Percentiles rank a stretch among this genome's conserved stretches.
Conservation (phyloP, 2,113 vertebrate genomes). For the Microcebus murinus region DNA sequence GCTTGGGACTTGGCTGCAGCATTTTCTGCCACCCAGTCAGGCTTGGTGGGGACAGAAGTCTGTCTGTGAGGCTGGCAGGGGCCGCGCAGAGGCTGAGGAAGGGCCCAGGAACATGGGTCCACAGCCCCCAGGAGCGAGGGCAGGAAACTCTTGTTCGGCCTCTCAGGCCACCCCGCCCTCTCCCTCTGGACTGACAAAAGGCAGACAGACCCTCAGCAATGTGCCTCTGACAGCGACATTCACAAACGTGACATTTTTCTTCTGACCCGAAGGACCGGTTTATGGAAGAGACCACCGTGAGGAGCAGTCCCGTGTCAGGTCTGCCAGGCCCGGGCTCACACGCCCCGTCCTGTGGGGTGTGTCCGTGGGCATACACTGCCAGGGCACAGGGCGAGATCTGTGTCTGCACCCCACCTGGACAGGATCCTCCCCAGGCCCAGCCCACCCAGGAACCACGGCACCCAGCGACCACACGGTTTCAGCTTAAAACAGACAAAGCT, state of each 20-base stretch:
- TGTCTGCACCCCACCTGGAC: rapidly evolving
- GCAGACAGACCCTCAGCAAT: neutral
- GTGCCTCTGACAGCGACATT: neutral
- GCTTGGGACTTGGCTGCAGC: neutral
- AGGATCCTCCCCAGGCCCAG: neutral
- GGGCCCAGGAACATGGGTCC: no score
- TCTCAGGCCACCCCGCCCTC: neutral
- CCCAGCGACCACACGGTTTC: neutral
- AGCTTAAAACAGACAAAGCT: neutral
- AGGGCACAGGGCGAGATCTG: rapidly evolving
- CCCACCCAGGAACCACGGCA: neutral
- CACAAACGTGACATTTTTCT: neutral
- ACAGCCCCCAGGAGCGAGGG: neutral
- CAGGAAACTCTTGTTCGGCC: neutral
- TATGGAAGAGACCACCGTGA: neutral
- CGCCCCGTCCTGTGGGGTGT: neutral
- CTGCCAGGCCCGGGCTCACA: neutral
- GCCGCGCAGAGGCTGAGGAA: slow-evolving; percentile 13
- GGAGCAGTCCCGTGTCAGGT: neutral
- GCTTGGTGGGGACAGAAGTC: neutral
- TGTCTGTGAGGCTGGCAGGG: slow-evolving; percentile 14
- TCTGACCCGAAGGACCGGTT: neutral
- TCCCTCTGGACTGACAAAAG: neutral
- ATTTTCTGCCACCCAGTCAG: neutral
- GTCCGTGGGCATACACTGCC: neutral